Evolutionary conservation across 2,888 invertebrate species (phyloP).

Genomic region (Brachyptera putata): DNA sequence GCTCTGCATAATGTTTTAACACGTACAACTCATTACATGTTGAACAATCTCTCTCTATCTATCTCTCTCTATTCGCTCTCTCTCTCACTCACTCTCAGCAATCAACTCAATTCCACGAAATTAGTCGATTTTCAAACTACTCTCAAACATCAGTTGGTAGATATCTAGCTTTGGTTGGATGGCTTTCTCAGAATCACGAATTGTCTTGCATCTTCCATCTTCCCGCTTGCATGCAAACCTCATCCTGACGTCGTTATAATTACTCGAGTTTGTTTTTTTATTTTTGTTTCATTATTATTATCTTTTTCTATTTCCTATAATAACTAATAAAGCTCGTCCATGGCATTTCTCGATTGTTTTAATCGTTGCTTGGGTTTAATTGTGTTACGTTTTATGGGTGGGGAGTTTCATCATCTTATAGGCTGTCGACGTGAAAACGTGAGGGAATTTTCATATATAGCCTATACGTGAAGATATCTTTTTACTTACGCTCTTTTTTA

Average conservation of each 20-base stretch:
- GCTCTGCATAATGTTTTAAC: background rate
- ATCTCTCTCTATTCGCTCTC: no score
- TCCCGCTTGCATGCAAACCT: conserved; percentile 5
- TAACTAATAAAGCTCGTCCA: conserved; percentile 21
- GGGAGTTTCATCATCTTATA: no score
- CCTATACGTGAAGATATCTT: no score
- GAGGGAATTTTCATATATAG: conserved; percentile 20
- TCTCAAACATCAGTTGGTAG: background rate
- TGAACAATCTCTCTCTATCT: background rate
- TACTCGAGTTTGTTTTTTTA: conserved; percentile 17
- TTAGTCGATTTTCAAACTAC: background rate
- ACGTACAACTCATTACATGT: conserved; percentile 6
- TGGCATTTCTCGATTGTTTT: conserved; percentile 20
- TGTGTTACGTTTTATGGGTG: conserved; percentile 20
- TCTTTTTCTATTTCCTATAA: conserved; percentile 18
- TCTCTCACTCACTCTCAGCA: background rate
- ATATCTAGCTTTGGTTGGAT: background rate
- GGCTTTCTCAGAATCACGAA: conserved; percentile 8
- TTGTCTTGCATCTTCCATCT: background rate
- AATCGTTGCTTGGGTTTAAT: conserved; percentile 11
- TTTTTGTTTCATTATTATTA: conserved; percentile 18
- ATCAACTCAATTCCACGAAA: conserved; percentile 5
- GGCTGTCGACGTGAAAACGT: background rate
- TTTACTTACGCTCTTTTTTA: no score
- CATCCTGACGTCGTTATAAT: background rate